A percentile compares a stretch with the other conserved stretches of the same genome.
These are phyloP conservation scores for Ataeniobius toweri DNA, from an alignment of 2,797 vertebrate genomes.

Conservation along the genomic window DNA sequence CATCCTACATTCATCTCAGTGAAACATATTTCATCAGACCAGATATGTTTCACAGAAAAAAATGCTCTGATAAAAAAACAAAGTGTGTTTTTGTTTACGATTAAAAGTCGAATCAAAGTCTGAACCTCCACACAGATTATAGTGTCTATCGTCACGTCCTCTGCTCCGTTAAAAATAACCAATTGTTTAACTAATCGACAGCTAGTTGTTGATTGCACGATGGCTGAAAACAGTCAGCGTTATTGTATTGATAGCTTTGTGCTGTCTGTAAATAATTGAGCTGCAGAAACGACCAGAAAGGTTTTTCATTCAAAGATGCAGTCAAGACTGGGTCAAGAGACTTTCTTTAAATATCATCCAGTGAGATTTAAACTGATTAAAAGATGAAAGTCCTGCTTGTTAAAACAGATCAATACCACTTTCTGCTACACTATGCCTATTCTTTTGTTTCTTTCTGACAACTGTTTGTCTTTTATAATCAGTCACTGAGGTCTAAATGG, in stretches of 20 bases:
- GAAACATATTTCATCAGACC: neutral
- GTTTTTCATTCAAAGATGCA: neutral
- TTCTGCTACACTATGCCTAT: neutral
- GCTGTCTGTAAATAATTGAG: slow-evolving; percentile 14
- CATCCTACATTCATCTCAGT: neutral
- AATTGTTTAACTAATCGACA: slow-evolving; percentile 6
- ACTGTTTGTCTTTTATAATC: neutral
- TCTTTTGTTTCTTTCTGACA: neutral
- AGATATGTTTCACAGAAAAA: neutral
- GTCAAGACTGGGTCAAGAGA: slow-evolving; percentile 31
- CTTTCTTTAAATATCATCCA: neutral
- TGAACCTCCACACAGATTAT: slow-evolving; percentile 18
- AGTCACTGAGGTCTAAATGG: neutral
- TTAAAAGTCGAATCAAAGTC: slow-evolving; percentile 4
- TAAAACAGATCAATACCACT: neutral
- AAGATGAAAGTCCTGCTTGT: slow-evolving; percentile 8
- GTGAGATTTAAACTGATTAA: neutral
- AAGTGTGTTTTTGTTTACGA: neutral
- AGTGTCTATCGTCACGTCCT: slow-evolving; percentile 30
- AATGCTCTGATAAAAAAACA: neutral
- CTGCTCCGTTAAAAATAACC: slow-evolving; percentile 16
- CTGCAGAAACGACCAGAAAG: neutral
- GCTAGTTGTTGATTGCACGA: neutral
- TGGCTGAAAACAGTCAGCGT: slow-evolving; percentile 40
- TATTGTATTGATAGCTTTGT: neutral